Base-by-base conservation (phyloP, 2,797 vertebrate genomes). In the Halcyon chelicuti region DNA sequence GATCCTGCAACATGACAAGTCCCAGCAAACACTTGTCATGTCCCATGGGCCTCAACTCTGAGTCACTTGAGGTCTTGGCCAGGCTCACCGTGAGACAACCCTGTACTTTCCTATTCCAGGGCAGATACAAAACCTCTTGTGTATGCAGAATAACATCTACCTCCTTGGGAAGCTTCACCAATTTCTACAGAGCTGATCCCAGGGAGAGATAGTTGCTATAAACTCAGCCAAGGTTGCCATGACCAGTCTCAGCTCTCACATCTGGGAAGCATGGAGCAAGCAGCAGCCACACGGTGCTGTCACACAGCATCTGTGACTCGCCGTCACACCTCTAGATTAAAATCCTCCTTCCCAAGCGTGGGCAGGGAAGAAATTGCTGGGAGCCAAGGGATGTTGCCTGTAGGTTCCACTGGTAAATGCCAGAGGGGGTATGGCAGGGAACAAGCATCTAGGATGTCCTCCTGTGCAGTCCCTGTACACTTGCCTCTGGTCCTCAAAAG, bases 1-100 rank as follows among this genome's bases (percentile, higher is more conserved):
- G 25, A 54, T 55, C 49, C 67, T 9, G 5, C 15, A 55, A 22
- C 0, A 0, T 16, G 66, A 85, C 44, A 71, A 26, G 17, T 82
- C 68, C 54, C 18, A 7, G 39, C 5, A 23, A 37, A 49, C 20
- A 18, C 16, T 70, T 44, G 15, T 33, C 35, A 10, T 2, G 22
- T 63, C 29, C 42, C 57, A 54, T 0, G 0, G 65, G 19, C 4
- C 47, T 84, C 28, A 71, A 9, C 26, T 35, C 13, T 0, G 0
- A 80, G 55, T 25, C n/a, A 51, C 20, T 42, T 2, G 1, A 54
- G 28, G 22, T 84, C 28, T 33, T 6, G 3, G 31, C 42, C 52
- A 71, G 71, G 35, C 39, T 90, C 29, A 51, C 29, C 0, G 0
- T 54, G 70, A 66, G 39, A 86, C 66, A 71, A 9, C 2, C 39